Base-by-base conservation (phyloP, 2,797 vertebrate genomes). In the Chelonia mydas region DNA sequence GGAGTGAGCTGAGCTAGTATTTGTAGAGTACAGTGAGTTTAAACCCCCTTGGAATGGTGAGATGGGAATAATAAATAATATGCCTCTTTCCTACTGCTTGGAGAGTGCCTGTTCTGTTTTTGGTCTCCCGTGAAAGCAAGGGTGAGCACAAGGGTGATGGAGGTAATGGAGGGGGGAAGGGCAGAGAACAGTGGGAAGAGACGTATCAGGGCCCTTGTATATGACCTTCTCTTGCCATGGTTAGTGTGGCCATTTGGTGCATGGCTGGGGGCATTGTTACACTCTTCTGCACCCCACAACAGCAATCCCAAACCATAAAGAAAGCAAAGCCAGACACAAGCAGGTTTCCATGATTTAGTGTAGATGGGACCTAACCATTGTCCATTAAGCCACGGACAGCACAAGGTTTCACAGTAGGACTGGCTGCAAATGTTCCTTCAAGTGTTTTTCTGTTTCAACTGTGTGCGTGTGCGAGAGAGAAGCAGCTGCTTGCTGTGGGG, bases 61-160 rank as follows among this genome's bases (percentile, higher is more conserved):
- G 86, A 12, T 0, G 31, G 25, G 78, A 57, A 59, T 10, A 97
- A 97, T 97, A 97, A 97, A 97, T 0, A 2, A 68, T 89, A 87
- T 90, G 65, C 61, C 65, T 97, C 87, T 11, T 87, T 92, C 86
- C 94, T 81, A 33, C 0, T 49, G 0, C 8, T 12, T 0, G 0
- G 79, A 7, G 7, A 27, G 16, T 13, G 15, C 47, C 2, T 77
- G 25, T 21, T 90, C 53, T 92, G 51, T 50, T 8, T 45, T 33
- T 13, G 7, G 31, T 19, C 45, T 57, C 74, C 45, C 25, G 4
- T 31, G 15, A 47, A 25, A 11, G 57, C 28, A 19, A 31, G 57
- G n/a, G 25, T 11, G 49, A 80, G n/a, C 33, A 17, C 11, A 45
- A 41, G 37, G 68, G 68, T 41, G 68, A 37, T 28, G 74, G 41